Percentiles rank a stretch among this genome's conserved stretches.
Evolutionary conservation across 2,797 vertebrate genomes (phyloP).

Genomic region (Thunnus albacares): DNA sequence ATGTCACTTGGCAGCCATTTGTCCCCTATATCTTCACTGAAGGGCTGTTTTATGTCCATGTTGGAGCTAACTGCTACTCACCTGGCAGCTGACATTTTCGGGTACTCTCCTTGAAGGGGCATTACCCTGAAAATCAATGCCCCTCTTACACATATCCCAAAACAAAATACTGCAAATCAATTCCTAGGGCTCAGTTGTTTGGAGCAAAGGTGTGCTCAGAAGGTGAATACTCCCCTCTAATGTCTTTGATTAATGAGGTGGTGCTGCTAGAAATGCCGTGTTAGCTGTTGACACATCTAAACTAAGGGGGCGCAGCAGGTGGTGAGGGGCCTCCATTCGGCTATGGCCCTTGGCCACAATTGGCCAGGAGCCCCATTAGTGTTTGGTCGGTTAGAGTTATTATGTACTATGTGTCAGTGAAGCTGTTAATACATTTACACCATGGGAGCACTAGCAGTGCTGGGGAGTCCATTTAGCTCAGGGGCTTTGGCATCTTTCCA

Average conservation of each 20-base stretch:
- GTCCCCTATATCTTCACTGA: not conserved
- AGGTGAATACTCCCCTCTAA: constrained; percentile 28
- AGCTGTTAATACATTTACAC: constrained; percentile 76
- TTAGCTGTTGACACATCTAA: constrained; percentile 55
- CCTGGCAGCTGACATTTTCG: not conserved
- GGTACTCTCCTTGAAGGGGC: not conserved
- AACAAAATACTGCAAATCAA: constrained; percentile 23
- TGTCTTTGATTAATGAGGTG: constrained; percentile 39
- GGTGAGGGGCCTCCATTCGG: constrained; percentile 37
- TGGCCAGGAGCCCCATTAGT: constrained; percentile 54
- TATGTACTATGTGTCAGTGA: constrained; percentile 66
- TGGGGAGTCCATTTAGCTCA: constrained; percentile 75
- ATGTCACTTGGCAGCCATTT: not conserved
- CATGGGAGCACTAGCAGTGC: constrained; percentile 58
- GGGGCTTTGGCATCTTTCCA: constrained; percentile 73
- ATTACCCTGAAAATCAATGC: constrained; percentile 23
- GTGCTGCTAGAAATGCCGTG: constrained; percentile 39
- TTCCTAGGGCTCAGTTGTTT: not conserved
- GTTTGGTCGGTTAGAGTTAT: constrained; percentile 71
- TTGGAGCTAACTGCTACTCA: not conserved
- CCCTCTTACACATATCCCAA: not conserved
- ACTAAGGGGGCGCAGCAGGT: constrained; percentile 45
- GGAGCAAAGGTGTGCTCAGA: constrained; percentile 11
- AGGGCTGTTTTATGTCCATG: not conserved
- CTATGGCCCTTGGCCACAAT: constrained; percentile 45